Percentiles rank a stretch among this genome's conserved stretches.
phyloP scores from a whole-genome alignment of 2,113 vertebrate genomes.

The Petaurus breviceps region DNA sequence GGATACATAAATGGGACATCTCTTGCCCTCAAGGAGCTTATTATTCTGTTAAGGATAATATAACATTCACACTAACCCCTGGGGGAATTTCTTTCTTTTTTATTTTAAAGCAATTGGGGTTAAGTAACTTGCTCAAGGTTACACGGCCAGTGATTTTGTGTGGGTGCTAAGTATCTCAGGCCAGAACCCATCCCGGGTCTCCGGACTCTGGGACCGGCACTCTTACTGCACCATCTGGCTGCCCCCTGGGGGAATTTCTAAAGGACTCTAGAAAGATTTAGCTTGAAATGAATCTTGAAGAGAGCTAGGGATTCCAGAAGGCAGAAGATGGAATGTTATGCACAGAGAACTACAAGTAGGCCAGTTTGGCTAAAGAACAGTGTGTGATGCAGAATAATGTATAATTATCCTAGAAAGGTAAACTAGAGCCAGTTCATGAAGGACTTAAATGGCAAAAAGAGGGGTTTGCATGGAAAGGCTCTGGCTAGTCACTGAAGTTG shows the following conservation, averaged over 20 bases:
- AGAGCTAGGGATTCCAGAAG: not conserved
- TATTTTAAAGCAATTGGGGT: no score
- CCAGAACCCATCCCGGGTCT: no score
- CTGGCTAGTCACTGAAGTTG: not conserved
- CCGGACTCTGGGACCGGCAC: no score
- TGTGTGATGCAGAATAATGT: not conserved
- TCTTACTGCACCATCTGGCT: no score
- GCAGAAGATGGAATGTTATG: not conserved
- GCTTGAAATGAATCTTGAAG: not conserved
- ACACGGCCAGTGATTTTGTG: no score
- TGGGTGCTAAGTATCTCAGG: no score
- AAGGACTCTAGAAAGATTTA: not conserved
- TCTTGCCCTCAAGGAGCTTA: not conserved
- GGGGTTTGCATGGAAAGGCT: not conserved
- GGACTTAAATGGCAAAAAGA: not conserved
- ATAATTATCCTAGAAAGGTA: not conserved
- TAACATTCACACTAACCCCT: not conserved
- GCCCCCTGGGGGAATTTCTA: not conserved
- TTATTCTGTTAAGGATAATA: not conserved
- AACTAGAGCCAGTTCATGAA: not conserved
- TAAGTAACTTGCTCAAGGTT: no score
- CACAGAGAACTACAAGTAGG: not conserved
- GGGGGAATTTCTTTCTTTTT: not conserved
- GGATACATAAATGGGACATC: no score
- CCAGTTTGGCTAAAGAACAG: not conserved